Base-by-base conservation (phyloP, 2,888 invertebrate species). In the Lasioglossum leucozonium region DNA sequence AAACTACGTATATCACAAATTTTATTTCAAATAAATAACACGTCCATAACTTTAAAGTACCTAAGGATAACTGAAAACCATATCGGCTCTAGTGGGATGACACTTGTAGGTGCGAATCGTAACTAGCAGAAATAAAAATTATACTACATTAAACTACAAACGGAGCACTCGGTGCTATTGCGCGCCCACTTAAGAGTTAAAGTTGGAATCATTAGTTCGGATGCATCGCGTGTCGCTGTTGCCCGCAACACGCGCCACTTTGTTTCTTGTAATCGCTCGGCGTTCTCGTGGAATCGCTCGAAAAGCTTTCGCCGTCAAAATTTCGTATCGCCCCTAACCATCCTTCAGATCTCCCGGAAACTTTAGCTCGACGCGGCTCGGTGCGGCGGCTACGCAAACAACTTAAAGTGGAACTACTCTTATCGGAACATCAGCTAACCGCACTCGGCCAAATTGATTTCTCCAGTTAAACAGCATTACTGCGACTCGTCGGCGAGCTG, bases 361-460 rank as follows among this genome's bases (percentile, higher is more conserved):
- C 40, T 77, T 51, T 55, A 42, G 37, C 71, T 58, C 44, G 16
- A 13, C 22, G 30, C 16, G 44, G 44, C 71, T 58, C 44, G 16
- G 16, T 8, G 30, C 16, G 44, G 44, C 44, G 40, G 72, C 62
- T 73, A 65, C 51, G 72, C 77, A 81, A 84, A 77, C 84, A 87
- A 73, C 75, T 87, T 85, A 87, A 84, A 85, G 62, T 75, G 85
- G 73, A 85, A 67, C 58, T 44, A 42, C 67, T 18, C 79, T 87
- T 87, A 84, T 81, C 87, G 62, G 85, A 80, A 79, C 73, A 78
- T 82, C 82, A 55, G 77, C 65, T 73, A 22, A 34, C 42, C 75
- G 82, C 83, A 74, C 79, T 83, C 58, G 55, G 76, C 40, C 69
- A 82, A 87, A 85, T 88, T 86, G 85, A 87, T 80, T 79, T 77